Percentiles rank a stretch among this genome's conserved stretches.
Evolutionary conservation across 2,888 invertebrate species (phyloP).

Genomic region (Pterobdella sp.): DNA sequence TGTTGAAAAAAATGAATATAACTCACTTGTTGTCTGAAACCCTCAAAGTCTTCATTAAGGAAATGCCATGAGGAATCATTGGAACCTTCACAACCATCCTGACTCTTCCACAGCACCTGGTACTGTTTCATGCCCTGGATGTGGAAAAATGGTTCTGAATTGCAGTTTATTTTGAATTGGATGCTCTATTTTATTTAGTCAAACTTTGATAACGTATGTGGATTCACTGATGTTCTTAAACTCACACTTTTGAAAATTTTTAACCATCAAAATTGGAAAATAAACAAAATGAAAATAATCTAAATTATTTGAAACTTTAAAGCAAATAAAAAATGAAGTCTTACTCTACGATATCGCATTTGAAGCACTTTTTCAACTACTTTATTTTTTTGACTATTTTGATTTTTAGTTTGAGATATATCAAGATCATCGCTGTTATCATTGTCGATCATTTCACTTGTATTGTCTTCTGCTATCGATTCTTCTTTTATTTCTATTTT

Average conservation of each 20-base stretch:
- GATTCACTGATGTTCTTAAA: background rate
- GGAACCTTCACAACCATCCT: conserved; percentile 13
- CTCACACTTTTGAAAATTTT: background rate
- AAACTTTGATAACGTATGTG: background rate
- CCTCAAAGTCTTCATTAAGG: conserved; percentile 10
- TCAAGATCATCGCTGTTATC: background rate
- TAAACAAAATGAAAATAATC: too few relatives aligned
- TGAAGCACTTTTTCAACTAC: background rate
- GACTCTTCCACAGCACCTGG: conserved; percentile 25
- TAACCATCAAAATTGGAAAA: background rate
- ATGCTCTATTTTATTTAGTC: background rate
- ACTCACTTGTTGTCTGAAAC: conserved; percentile 25
- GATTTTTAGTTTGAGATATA: background rate
- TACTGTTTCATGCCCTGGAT: conserved; percentile 30
- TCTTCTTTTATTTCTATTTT: too few relatives aligned
- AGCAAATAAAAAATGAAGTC: too few relatives aligned
- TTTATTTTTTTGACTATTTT: background rate
- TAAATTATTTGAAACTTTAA: too few relatives aligned
- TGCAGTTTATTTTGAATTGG: background rate
- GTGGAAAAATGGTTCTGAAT: background rate
- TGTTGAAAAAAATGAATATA: too few relatives aligned
- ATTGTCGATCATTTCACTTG: too few relatives aligned
- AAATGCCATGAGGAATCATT: conserved; percentile 21
- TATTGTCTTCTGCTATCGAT: too few relatives aligned
- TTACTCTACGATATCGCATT: conserved; percentile 13